These are phyloP conservation scores for Thripadectes ignobilis DNA, from an alignment of 2,797 vertebrate genomes.

Conservation along the genomic window DNA sequence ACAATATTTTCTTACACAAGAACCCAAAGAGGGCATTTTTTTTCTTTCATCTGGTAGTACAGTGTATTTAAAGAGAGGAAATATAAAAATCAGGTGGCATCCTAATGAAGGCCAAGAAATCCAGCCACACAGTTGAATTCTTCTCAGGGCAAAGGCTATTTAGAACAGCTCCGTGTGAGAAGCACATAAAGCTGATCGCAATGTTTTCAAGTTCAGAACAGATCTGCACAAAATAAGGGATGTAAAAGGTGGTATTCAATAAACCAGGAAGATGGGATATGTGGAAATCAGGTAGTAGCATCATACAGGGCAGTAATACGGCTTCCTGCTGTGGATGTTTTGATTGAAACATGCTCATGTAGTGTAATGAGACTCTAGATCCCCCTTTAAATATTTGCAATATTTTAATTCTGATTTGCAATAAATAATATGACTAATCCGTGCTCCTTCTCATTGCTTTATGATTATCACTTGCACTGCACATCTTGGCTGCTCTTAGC, in stretches of 20 bases:
- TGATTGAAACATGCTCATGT: not conserved
- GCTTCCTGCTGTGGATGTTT: not conserved
- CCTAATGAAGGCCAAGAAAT: not conserved
- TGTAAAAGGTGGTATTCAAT: not conserved
- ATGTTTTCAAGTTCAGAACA: not conserved
- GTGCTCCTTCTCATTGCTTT: not conserved
- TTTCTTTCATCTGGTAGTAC: not conserved
- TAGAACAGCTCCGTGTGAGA: not conserved
- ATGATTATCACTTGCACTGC: not conserved
- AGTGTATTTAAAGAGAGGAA: not conserved
- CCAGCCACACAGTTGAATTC: not conserved
- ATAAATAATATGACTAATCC: slow-evolving; percentile 22
- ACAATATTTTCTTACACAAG: not conserved
- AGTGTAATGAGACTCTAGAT: not conserved
- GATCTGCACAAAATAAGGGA: not conserved
- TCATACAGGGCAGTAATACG: not conserved
- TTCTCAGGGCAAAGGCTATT: not conserved
- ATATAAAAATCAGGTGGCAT: not conserved
- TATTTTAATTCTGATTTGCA: slow-evolving; percentile 25
- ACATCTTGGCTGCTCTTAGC: slow-evolving; percentile 25
- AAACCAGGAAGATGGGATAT: not conserved
- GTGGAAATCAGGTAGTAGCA: not conserved
- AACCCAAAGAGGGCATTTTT: not conserved
- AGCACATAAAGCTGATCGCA: not conserved
- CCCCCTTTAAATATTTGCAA: slow-evolving; percentile 4